A percentile compares a stretch with the other conserved stretches of the same genome.
Evolutionary conservation across 2,113 vertebrate species (phyloP).

Genomic region (Gavia stellata): DNA sequence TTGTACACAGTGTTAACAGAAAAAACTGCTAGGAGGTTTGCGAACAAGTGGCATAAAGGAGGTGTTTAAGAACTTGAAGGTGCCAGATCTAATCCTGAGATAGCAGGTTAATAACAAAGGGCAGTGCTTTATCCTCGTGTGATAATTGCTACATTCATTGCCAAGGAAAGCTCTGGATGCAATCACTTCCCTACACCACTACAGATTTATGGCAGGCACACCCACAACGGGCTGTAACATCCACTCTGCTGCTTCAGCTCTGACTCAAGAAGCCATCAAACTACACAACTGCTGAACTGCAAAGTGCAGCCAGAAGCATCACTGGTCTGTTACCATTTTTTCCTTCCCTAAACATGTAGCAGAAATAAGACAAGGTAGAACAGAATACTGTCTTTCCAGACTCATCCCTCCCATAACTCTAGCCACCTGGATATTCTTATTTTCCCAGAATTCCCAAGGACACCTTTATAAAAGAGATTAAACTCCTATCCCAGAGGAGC

Average conservation of each 20-base stretch:
- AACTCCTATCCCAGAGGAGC: not conserved
- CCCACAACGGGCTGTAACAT: not conserved
- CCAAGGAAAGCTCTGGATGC: not conserved
- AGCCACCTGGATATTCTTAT: not conserved
- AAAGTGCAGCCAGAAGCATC: not conserved
- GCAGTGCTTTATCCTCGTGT: not conserved
- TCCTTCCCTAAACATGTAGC: not conserved
- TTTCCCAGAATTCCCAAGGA: not conserved
- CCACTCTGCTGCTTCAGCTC: not conserved
- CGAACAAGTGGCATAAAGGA: not conserved
- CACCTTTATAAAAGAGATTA: not conserved
- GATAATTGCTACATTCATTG: fast-evolving
- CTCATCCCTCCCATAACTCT: not conserved
- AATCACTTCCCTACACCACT: not conserved
- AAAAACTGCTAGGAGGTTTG: not conserved
- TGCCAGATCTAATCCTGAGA: not conserved
- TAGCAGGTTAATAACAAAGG: not conserved
- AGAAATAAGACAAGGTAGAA: not conserved
- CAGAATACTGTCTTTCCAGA: not conserved
- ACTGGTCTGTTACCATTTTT: not conserved
- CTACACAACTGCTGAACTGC: not conserved
- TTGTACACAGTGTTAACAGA: not conserved
- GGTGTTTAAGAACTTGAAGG: not conserved
- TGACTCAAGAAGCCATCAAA: not conserved
- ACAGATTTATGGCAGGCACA: not conserved